Conservation (phyloP, 92 coral and sea anemone genomes). For the Pocillopora meandrina region DNA sequence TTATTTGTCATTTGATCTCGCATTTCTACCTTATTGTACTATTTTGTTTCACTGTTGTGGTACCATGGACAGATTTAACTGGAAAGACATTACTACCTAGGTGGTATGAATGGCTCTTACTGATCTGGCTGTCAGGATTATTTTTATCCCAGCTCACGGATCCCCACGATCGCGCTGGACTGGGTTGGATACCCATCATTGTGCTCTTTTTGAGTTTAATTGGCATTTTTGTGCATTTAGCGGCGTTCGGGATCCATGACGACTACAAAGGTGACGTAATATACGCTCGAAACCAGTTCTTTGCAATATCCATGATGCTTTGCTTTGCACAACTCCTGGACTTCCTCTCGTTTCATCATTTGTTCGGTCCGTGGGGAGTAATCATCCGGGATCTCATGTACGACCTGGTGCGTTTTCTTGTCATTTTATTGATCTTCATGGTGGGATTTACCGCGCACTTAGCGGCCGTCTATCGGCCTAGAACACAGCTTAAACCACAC, state of each 20-base stretch:
- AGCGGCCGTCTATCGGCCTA: conserved; percentile 93
- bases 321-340: conserved; percentile 93
- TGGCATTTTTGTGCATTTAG: conserved; percentile 83
- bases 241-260: conserved; percentile 77
- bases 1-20: conserved; percentile 96
- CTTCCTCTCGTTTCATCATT: conserved; percentile 94
- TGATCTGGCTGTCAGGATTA: conserved; percentile 93
- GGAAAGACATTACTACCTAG: conserved; percentile 65
- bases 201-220: conserved; percentile 80
- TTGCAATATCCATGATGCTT: conserved; percentile 94
- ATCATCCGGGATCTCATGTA: conserved; percentile 99
- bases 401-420: conserved; percentile 94
- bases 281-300: conserved; percentile 92
- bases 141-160: conserved; percentile 94
- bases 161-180: conserved; percentile 96
- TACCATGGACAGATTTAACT: conserved; percentile 81
- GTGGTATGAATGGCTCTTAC: conserved; percentile 93
- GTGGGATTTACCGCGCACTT: conserved; percentile 95
- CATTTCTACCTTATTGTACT: conserved; percentile 86
- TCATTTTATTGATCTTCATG: conserved; percentile 89
- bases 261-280: conserved; percentile 65
- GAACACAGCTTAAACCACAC: conserved; percentile 12
- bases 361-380: conserved; percentile 99
- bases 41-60: conserved; percentile 85
- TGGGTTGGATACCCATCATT: conserved; percentile 94